Evolutionary conservation across 2,888 invertebrate genomes (phyloP), one percentile per base, ranked within the genome.

Genomic region (Patella pellucida): DNA sequence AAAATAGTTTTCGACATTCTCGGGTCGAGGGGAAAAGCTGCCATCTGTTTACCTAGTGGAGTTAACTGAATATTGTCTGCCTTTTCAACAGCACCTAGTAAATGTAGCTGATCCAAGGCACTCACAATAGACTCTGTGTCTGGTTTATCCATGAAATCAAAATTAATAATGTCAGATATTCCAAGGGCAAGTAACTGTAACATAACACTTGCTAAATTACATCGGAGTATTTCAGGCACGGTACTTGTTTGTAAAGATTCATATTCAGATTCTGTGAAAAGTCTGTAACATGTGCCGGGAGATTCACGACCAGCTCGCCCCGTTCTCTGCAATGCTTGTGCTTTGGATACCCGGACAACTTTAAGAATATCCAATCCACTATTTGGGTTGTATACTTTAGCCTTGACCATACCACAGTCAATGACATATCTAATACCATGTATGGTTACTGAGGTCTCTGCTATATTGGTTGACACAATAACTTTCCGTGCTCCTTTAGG

Each of bases 91-190:
- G 96, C 96, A 74, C 94, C 93, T 9, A 93, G 87, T 56, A 90
- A 85, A 68, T 89, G 85, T 52, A 93, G 88, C 82, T 92, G 91
- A 52, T 91, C 86, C 52, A 93, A 81, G 0, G 93, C 93, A 80
- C 86, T 88, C 7, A 82, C 76, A 15, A 89, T 82, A 11, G 86
- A 83, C 88, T 96, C 95, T 31, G 93, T 92, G 0, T 95, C 94
- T 0, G 98, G 98, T 83, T 94, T 94, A 88, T 98, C 97, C 90
- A 99, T 94, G 86, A 98, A 95, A 86, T 97, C 96, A 91, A 99
- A 97, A 16, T 94, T 94, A 68, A 93, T 92, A 16, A 96, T 87
- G 84, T 92, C 95, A 83, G 95, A 94, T 78, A 97, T 94, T 23
- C 96, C 96, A 80, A 97, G 93, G 0, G 96, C 95, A 80, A 98